A percentile compares a stretch with the other conserved stretches of the same genome.
Conservation (phyloP, 2,888 invertebrate species). For the Drosophila lutescens region DNA sequence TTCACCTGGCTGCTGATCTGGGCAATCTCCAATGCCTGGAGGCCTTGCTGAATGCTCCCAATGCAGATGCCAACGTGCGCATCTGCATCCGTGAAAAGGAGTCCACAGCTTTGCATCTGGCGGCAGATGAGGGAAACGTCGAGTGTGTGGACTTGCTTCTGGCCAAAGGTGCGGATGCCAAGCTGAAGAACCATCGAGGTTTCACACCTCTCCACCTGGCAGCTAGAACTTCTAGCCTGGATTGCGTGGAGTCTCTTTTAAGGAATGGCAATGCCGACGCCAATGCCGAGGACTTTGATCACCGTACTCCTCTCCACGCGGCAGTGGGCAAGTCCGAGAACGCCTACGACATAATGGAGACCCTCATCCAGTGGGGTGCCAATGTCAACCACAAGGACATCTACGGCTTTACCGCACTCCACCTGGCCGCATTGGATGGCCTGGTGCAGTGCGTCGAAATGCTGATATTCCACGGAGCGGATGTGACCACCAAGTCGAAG, state of each 20-base stretch:
- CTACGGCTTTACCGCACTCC: conserved; percentile 93
- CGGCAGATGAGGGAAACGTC: conserved; percentile 93
- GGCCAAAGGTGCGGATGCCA: conserved; percentile 90
- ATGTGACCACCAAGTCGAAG: conserved; percentile 94
- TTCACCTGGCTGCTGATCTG: conserved; percentile 92
- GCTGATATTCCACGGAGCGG: conserved; percentile 92
- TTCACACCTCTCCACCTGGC: conserved; percentile 95
- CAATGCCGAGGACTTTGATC: conserved; percentile 92
- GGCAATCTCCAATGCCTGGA: conserved; percentile 91
- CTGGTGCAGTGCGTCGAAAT: conserved; percentile 93
- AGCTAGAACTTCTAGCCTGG: conserved; percentile 90
- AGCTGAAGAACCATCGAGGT: conserved; percentile 90
- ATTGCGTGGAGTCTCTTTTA: conserved; percentile 91
- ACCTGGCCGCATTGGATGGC: conserved; percentile 93
- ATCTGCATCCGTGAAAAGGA: conserved; percentile 90
- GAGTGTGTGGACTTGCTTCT: conserved; percentile 92
- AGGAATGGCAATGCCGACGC: conserved; percentile 91
- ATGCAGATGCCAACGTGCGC: conserved; percentile 89
- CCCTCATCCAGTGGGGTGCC: conserved; percentile 91
- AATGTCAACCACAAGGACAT: conserved; percentile 93
- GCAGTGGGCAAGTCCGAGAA: conserved; percentile 93
- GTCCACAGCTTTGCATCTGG: conserved; percentile 92
- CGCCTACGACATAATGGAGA: conserved; percentile 92
- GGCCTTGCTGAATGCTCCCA: conserved; percentile 90
- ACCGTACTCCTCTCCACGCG: conserved; percentile 92